Evolutionary conservation across 2,888 invertebrate genomes (phyloP).

Genomic region (Lasioglossum villosulum): DNA sequence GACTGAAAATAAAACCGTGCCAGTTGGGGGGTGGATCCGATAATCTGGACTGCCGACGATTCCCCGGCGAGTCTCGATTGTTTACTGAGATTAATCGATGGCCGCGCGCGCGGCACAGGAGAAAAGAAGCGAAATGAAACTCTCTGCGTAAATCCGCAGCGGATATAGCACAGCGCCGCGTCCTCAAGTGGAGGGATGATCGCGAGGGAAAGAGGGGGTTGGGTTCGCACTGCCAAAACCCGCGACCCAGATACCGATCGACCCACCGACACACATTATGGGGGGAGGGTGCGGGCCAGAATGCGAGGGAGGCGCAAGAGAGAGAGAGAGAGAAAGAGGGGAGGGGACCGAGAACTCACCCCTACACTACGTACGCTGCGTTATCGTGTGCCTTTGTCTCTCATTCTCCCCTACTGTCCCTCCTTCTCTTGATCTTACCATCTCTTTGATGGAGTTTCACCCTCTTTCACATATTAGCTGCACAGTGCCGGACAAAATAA

Average conservation of each 20-base stretch:
- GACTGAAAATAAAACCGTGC: slow-evolving; percentile 11
- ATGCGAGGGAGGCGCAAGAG: slow-evolving; percentile 1
- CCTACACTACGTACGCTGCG: slow-evolving; percentile 44
- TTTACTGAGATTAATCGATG: slow-evolving; percentile 52
- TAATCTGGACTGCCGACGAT: slow-evolving; percentile 25
- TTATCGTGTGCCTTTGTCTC: slow-evolving; percentile 29
- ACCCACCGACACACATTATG: slow-evolving; percentile 80
- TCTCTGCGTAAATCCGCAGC: slow-evolving; percentile 60
- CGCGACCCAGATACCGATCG: slow-evolving; percentile 85
- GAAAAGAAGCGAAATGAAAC: slow-evolving; percentile 45
- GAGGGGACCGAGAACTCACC: slow-evolving; percentile 1
- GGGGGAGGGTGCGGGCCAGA: slow-evolving; percentile 18
- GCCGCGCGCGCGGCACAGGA: neutral
- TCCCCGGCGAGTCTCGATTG: slow-evolving; percentile 29
- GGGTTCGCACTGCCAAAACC: slow-evolving; percentile 83
- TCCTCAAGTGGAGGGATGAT: slow-evolving; percentile 56
- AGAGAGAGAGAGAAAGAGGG: neutral
- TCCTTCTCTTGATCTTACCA: neutral
- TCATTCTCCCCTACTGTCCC: slow-evolving; percentile 1
- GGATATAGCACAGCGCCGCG: slow-evolving; percentile 52
- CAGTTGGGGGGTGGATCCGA: slow-evolving; percentile 1
- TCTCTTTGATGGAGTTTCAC: neutral
- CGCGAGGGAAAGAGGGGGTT: slow-evolving; percentile 62
- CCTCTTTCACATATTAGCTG: neutral
- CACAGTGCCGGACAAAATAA: neutral